Base-by-base conservation (phyloP, 1,140 invertebrate species). In the Papilio glaucus region DNA sequence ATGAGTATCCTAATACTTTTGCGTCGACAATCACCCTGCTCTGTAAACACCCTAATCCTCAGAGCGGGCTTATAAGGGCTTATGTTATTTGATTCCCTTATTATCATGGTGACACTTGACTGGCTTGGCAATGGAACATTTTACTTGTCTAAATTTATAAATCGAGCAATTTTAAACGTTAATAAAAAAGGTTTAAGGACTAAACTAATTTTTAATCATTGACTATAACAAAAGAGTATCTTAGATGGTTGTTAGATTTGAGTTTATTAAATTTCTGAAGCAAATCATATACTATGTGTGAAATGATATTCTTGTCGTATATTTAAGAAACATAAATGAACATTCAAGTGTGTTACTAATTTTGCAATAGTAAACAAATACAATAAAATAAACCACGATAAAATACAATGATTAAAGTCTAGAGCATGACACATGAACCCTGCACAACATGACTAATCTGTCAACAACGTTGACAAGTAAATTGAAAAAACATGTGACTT, bases 61-160 rank as follows among this genome's bases (percentile, higher is more conserved):
- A n/a, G 67, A 69, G n/a, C 67, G 6, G 67, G 42, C 67, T 71
- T 75, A 73, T 80, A 73, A 41, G 42, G 74, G 73, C 77, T 79
- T 82, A 80, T 78, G 82, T 75, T 78, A 80, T 75, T 77, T 71
- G 76, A 81, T 69, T 69, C 67, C 42, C 68, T 77, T 75, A 72
- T 74, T 69, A 74, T 68, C 61, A 62, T 63, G 57, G 57, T 73
- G 70, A 65, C 73, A 74, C 60, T 71, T 73, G 72, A 73, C 63
- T 57, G 42, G 33, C 38, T 68, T 72, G 67, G 63, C n/a, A 57
- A 57, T 57, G 10, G 0, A 57, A 57, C 49, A 24, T 57, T 53
- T 65, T 65, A 38, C 33, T 21, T 3, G 0, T 38, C 15, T 21
- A 39, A 65, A 65, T 39, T 12, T 65, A 41, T 38, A 24, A 15